Evolutionary conservation across 2,113 vertebrate genomes (phyloP), one percentile per base, ranked within the genome.

Genomic region (Sander lucioperca): DNA sequence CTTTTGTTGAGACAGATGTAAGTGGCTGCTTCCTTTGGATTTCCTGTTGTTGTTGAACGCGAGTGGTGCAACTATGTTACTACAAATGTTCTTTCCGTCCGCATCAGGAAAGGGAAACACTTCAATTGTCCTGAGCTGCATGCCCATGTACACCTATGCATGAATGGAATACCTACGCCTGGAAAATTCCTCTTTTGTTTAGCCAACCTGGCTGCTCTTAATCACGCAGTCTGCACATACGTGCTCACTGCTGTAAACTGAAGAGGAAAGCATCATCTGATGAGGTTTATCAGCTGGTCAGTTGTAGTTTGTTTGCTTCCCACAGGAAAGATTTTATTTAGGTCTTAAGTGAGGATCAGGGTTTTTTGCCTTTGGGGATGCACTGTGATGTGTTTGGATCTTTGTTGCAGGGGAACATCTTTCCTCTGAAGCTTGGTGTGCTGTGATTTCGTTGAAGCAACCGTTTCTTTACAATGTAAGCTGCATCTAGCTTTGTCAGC

Each of bases 41-140:
- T 95, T 96, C 95, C 95, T 96, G 95, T 95, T 95, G 92, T 91
- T 93, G 83, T 57, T 54, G 54, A 80, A 61, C 45, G 75, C 19
- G 68, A 74, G 65, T 79, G 53, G 39, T 73, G 76, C 12, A 48
- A 67, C 84, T 64, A 36, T 86, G 84, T 65, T 71, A 27, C 47
- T 70, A 30, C 63, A 73, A 66, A 80, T 58, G 74, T 85, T 59
- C 77, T 90, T 90, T 89, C 89, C 86, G 50, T 77, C 65, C 63
- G 33, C 83, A 67, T 30, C 90, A 89, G 91, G 93, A 93, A 95
- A 85, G 71, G 93, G 94, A 94, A 95, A 91, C 78, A 2, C 59
- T 81, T 80, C 68, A 65, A 82, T 91, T 90, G 89, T 92, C 83
- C 9, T 8, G 30, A 59, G 77, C 57, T 25, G 57, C 72, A 33